These are phyloP conservation scores for Temnothorax ravouxi DNA, from an alignment of 2,888 invertebrate species.

Conservation along the genomic window DNA sequence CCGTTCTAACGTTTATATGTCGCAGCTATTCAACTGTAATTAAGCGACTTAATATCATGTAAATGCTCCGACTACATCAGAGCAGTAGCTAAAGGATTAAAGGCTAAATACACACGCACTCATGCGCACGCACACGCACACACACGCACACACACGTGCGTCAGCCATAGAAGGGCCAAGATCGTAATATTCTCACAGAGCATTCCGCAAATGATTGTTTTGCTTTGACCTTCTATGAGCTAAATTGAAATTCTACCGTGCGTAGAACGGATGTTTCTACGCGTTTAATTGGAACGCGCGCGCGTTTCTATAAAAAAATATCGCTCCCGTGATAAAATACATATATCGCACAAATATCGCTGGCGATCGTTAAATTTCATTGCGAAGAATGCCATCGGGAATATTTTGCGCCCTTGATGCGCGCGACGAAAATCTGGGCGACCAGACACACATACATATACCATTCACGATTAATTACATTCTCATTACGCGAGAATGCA, in stretches of 20 bases:
- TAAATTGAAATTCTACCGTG: slow-evolving; percentile 47
- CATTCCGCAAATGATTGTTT: slow-evolving; percentile 43
- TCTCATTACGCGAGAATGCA: slow-evolving; percentile 44
- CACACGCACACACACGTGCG: too few relatives aligned
- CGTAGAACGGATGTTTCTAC: neutral
- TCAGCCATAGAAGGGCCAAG: neutral
- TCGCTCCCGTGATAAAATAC: neutral
- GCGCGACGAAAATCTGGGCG: neutral
- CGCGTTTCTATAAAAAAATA: neutral
- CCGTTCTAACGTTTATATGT: neutral
- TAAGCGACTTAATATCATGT: slow-evolving; percentile 3
- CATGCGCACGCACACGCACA: too few relatives aligned
- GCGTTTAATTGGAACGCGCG: neutral
- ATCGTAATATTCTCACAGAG: slow-evolving; percentile 36
- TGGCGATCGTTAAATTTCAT: neutral
- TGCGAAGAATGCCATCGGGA: slow-evolving; percentile 27
- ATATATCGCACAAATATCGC: neutral
- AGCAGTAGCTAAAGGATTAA: slow-evolving; percentile 10
- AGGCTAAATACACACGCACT: neutral
- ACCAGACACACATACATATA: neutral
- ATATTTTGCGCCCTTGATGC: slow-evolving; percentile 14
- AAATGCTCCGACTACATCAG: neutral
- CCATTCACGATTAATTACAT: slow-evolving; percentile 41
- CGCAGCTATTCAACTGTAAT: neutral
- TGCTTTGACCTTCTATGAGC: slow-evolving; percentile 13